Percentiles rank a stretch among this genome's conserved stretches.
These are phyloP conservation scores for Malurus melanocephalus DNA, from an alignment of 2,113 vertebrate genomes.

Conservation along the genomic window DNA sequence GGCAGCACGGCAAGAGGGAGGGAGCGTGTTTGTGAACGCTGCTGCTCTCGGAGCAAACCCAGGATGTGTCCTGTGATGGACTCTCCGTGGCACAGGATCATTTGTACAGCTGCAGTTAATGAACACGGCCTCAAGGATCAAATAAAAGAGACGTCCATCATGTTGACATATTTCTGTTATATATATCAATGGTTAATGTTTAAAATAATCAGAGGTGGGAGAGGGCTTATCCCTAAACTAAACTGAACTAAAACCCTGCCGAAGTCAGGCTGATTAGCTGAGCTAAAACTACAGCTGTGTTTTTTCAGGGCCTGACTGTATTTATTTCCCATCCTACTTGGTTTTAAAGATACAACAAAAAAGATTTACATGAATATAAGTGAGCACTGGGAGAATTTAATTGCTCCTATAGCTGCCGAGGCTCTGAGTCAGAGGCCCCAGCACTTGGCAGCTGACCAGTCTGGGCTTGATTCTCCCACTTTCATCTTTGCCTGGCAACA, in stretches of 20 bases:
- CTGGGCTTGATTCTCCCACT: neutral
- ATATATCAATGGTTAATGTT: neutral
- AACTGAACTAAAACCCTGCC: neutral
- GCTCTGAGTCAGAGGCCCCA: neutral
- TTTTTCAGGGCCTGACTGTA: neutral
- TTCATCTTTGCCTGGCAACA: slow-evolving; percentile 20
- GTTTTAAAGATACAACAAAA: neutral
- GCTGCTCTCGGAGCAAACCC: neutral
- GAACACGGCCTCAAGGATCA: neutral
- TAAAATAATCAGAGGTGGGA: neutral
- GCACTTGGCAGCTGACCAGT: neutral
- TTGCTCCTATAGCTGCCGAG: neutral
- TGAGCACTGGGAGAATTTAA: neutral
- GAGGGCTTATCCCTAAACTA: neutral
- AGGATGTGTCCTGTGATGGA: accelerated
- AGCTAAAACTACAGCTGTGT: neutral
- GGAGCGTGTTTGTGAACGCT: accelerated
- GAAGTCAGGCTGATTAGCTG: neutral
- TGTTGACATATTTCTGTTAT: neutral
- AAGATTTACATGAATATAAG: neutral
- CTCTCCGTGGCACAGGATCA: neutral
- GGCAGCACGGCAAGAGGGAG: neutral
- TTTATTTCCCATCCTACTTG: neutral
- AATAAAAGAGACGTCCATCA: neutral
- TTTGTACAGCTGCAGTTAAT: neutral